These are phyloP conservation scores for Brenthis ino DNA, from an alignment of 2,888 invertebrate genomes.

Conservation along the genomic window DNA sequence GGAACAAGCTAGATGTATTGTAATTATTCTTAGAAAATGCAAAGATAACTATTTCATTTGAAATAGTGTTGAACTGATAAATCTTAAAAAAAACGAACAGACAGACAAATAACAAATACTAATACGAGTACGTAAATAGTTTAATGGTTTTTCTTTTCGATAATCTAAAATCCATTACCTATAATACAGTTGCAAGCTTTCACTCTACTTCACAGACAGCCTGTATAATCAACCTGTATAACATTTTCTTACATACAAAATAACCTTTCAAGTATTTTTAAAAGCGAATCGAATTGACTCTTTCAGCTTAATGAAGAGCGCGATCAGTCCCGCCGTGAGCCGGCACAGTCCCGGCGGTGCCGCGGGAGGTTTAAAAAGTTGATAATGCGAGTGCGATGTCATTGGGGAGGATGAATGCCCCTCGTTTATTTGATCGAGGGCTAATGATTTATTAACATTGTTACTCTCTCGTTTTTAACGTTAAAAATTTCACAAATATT, in stretches of 20 bases:
- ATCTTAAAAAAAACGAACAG: no score
- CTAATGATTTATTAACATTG: conserved; percentile 6
- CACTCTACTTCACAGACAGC: no score
- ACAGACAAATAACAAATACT: no score
- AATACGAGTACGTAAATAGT: no score
- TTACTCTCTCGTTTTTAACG: neutral
- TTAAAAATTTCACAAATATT: neutral
- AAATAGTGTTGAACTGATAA: no score
- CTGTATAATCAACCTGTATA: no score
- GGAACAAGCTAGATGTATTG: no score
- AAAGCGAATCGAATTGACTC: neutral
- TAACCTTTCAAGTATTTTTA: neutral
- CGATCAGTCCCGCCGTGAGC: neutral
- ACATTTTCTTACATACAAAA: neutral
- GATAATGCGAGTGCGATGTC: conserved; percentile 2
- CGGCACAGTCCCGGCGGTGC: neutral
- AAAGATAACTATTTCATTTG: no score
- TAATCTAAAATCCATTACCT: no score
- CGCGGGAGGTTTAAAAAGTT: conserved; percentile 1
- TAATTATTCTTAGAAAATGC: no score
- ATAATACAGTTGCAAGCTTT: no score
- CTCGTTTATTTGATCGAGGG: conserved; percentile 14
- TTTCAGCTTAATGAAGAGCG: neutral
- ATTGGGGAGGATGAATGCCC: neutral
- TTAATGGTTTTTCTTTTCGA: no score